phyloP scores from a whole-genome alignment of 2,888 invertebrate genomes.

The Scelioninae gen. 1 region DNA sequence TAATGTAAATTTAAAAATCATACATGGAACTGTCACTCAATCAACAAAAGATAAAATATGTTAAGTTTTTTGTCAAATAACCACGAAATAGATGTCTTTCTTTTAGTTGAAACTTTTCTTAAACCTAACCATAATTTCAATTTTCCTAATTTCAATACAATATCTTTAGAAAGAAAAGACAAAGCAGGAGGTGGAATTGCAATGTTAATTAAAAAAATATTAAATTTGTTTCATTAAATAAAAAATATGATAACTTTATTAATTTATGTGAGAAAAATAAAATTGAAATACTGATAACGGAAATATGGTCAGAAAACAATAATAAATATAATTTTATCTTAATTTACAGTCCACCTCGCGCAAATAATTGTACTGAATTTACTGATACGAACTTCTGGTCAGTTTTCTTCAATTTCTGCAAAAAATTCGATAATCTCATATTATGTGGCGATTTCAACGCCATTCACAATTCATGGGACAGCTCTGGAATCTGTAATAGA shows the following conservation, averaged over 20 bases:
- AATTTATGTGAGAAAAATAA: neutral
- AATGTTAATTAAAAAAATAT: neutral
- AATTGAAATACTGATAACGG: neutral
- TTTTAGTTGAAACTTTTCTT: neutral
- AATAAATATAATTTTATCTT: neutral
- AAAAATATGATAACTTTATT: neutral
- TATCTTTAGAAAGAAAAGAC: neutral
- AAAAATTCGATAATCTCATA: neutral
- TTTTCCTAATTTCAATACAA: constrained; percentile 1
- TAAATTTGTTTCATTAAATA: neutral
- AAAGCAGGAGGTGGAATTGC: neutral
- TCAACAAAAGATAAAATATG: neutral
- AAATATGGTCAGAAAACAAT: neutral
- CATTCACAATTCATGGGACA: neutral
- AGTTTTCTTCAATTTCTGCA: neutral
- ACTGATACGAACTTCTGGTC: neutral
- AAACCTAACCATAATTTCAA: neutral
- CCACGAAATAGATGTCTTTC: neutral
- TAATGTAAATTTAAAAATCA: constrained; percentile 1
- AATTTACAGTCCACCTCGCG: neutral
- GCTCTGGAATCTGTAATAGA: neutral
- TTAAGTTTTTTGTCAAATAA: too few relatives aligned
- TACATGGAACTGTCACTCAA: constrained; percentile 13
- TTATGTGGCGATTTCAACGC: constrained; percentile 15
- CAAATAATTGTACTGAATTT: neutral